Conservation (phyloP, 2,888 invertebrate species). For the Plagiodera versicolora region DNA sequence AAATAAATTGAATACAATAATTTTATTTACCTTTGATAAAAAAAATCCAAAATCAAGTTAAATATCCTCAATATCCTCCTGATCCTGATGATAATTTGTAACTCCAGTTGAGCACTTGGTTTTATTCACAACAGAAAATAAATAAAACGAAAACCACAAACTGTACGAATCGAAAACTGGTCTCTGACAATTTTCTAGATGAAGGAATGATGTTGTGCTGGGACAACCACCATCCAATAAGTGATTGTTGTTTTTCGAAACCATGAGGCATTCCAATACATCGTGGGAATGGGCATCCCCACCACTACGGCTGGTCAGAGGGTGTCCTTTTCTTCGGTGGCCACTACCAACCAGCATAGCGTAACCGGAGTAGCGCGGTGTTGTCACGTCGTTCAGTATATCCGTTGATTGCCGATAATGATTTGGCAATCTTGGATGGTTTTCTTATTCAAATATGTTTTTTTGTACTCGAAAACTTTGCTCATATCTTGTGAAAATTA, state of each 20-base stretch:
- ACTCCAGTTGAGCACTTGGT: no score
- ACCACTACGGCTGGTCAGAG: slow-evolving; percentile 36
- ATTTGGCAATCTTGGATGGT: neutral
- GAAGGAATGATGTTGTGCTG: slow-evolving; percentile 17
- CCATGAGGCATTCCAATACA: slow-evolving; percentile 45
- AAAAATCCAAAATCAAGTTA: no score
- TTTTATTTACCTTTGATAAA: no score
- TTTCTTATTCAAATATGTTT: no score
- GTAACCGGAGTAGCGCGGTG: slow-evolving; percentile 5
- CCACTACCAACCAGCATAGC: slow-evolving; percentile 14
- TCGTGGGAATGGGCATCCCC: slow-evolving; percentile 45
- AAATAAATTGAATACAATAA: no score
- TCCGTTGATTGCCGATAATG: neutral
- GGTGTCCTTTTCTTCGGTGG: slow-evolving; percentile 33
- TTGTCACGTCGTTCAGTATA: slow-evolving; percentile 8
- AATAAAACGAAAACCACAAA: neutral
- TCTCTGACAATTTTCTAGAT: neutral
- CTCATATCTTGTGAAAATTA: no score
- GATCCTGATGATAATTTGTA: no score
- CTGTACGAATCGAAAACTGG: neutral
- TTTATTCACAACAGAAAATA: no score
- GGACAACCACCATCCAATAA: slow-evolving; percentile 28
- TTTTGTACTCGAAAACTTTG: no score
- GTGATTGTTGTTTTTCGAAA: slow-evolving; percentile 41
- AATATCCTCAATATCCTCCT: no score